phyloP scores from a whole-genome alignment of 2,113 vertebrate genomes.

The Lophura nycthemera region DNA sequence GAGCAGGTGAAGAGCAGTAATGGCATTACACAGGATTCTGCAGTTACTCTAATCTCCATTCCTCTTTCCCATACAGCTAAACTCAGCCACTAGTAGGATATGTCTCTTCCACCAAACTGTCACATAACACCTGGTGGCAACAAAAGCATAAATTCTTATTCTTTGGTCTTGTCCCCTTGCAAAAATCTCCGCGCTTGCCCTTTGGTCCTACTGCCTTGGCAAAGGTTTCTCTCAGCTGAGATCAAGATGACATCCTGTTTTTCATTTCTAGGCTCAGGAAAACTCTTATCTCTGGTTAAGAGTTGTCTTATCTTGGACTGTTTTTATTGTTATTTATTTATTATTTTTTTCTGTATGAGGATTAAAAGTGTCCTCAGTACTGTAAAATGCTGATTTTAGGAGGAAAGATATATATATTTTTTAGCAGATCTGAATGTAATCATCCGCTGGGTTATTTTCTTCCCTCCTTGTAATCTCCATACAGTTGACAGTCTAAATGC shows the following conservation, averaged over 20 bases:
- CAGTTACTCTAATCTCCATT: background rate
- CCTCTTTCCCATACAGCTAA: background rate
- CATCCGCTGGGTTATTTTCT: background rate
- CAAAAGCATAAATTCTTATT: background rate
- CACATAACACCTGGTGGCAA: background rate
- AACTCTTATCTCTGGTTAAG: background rate
- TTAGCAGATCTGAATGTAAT: background rate
- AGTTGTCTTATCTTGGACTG: background rate
- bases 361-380: background rate
- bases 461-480: background rate
- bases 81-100: background rate
- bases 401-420: background rate
- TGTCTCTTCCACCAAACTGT: background rate
- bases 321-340: no score
- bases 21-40: background rate
- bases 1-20: background rate
- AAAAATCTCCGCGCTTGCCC: background rate
- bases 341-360: background rate
- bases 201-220: background rate
- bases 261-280: background rate
- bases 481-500: background rate
- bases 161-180: background rate
- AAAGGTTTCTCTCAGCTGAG: background rate
- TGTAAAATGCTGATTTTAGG: background rate
- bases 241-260: background rate